phyloP scores from a whole-genome alignment of 2,113 vertebrate species.

The Gavia stellata region DNA sequence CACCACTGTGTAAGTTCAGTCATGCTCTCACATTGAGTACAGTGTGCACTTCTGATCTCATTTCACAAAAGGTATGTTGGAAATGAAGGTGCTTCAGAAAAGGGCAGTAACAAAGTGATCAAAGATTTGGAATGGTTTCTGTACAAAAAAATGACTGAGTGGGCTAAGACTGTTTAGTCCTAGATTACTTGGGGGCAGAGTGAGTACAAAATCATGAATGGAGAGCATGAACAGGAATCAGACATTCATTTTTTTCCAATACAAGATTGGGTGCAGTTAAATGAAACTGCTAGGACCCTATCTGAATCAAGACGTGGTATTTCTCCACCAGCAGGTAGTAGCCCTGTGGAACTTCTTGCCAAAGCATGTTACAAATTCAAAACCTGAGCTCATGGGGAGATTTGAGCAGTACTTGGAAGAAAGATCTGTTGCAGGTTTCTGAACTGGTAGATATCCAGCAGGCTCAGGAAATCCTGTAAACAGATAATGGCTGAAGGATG shows the following conservation, averaged over 20 bases:
- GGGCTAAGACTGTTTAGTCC: not conserved
- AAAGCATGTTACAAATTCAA: not conserved
- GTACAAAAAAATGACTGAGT: not conserved
- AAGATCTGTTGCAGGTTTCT: not conserved
- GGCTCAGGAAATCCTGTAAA: not conserved
- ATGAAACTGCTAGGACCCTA: not conserved
- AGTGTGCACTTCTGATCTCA: not conserved
- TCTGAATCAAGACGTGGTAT: not conserved
- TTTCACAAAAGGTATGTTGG: not conserved
- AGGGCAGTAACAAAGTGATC: not conserved
- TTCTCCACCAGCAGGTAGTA: not conserved
- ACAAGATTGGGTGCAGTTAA: not conserved
- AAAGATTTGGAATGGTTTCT: not conserved
- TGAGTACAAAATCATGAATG: not conserved
- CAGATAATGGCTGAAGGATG: not conserved
- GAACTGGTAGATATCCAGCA: not conserved
- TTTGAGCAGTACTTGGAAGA: not conserved
- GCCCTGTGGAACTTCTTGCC: not conserved
- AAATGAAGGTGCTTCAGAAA: not conserved
- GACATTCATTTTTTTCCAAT: not conserved
- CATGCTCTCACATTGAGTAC: not conserved
- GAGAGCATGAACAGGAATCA: not conserved
- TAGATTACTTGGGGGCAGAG: not conserved
- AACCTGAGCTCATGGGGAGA: not conserved
- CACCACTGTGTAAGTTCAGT: not conserved